Conservation (phyloP, 2,888 invertebrate species). For the Drosophila rubida region DNA sequence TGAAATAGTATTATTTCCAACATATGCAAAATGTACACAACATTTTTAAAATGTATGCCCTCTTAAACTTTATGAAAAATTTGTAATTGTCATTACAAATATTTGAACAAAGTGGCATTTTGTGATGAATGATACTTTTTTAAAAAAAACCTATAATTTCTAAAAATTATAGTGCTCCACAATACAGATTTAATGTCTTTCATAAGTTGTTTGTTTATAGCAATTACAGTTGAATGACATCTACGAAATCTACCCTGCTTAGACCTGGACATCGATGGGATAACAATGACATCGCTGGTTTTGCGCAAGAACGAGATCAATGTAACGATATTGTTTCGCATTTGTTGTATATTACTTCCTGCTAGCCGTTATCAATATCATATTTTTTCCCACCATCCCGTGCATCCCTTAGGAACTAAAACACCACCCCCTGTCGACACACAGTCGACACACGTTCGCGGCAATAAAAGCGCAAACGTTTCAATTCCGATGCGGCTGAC, state of each 20-base stretch:
- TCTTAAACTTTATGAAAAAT: no score
- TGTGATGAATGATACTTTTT: no score
- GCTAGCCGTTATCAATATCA: slow-evolving; percentile 57
- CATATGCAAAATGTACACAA: no score
- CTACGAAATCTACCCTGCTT: not conserved
- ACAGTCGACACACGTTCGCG: slow-evolving; percentile 66
- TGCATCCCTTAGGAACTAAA: slow-evolving; percentile 14
- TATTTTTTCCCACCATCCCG: slow-evolving; percentile 66
- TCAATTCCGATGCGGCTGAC: slow-evolving; percentile 82
- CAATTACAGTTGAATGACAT: not conserved
- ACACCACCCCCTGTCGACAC: slow-evolving; percentile 27
- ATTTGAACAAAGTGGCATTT: no score
- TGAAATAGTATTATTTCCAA: no score
- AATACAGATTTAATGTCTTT: not conserved
- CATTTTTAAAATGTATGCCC: no score
- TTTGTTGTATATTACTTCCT: slow-evolving; percentile 75
- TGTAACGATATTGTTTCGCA: slow-evolving; percentile 58
- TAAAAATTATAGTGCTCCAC: no score
- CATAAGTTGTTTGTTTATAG: not conserved
- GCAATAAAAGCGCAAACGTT: slow-evolving; percentile 78
- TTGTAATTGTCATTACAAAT: no score
- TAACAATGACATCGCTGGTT: slow-evolving; percentile 9
- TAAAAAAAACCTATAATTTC: no score
- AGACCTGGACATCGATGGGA: not conserved
- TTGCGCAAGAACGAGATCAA: slow-evolving; percentile 39